Evolutionary conservation across 2,113 vertebrate genomes (phyloP).

Genomic region (Mirza zaza): DNA sequence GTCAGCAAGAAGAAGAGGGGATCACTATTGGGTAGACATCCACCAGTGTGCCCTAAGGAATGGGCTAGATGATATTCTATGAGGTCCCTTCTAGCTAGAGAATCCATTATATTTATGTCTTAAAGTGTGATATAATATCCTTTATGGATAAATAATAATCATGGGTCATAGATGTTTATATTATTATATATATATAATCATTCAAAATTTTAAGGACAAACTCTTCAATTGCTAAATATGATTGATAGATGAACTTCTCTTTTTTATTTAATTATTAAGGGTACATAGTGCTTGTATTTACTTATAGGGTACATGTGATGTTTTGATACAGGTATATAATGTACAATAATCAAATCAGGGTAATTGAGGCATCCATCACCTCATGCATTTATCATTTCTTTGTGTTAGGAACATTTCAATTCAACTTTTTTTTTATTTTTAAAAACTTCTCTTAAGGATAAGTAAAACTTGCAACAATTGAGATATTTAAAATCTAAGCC

Average conservation of each 20-base stretch:
- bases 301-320: no score
- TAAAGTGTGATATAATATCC: not conserved
- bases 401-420: no score
- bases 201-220: not conserved
- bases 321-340: no score
- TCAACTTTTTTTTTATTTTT: no score
- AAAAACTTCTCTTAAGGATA: not conserved
- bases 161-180: not conserved
- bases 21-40: not conserved
- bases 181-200: not conserved
- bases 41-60: not conserved
- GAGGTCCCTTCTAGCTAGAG: not conserved
- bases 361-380: no score
- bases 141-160: constrained; percentile 17
- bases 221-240: not conserved
- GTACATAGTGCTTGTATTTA: no score
- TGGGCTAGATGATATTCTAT: not conserved
- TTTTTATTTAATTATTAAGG: no score
- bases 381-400: no score
- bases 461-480: not conserved
- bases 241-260: not conserved
- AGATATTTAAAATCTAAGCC: constrained; percentile 14
- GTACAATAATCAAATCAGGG: no score
- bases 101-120: not conserved
- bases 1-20: not conserved